A percentile compares a stretch with the other conserved stretches of the same genome.
Conservation (phyloP, 2,888 invertebrate genomes). For the Philereme transversata region DNA sequence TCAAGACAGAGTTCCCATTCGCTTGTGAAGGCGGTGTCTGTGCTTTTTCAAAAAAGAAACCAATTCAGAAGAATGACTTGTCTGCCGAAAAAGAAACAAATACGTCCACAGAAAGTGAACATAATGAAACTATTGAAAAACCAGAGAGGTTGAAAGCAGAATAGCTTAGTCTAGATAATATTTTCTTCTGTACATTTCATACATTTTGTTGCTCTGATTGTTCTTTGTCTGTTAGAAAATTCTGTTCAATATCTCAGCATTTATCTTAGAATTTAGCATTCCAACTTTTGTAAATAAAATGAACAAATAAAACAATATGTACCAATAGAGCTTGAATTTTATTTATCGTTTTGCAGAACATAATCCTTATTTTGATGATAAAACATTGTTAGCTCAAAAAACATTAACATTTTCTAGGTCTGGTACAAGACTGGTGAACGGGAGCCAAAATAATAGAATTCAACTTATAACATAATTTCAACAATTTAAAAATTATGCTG, state of each 20-base stretch:
- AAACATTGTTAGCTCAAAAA: conserved; percentile 16
- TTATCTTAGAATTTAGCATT: not conserved
- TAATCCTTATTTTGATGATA: conserved; percentile 6
- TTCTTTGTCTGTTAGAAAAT: not conserved
- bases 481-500: not conserved
- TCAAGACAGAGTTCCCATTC: conserved; percentile 84
- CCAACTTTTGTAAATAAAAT: not conserved
- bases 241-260: not conserved
- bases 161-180: conserved; percentile 1
- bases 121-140: conserved; percentile 9
- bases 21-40: conserved; percentile 85
- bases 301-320: conserved; percentile 30
- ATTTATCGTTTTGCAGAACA: conserved; percentile 24
- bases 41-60: conserved; percentile 57
- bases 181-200: no score
- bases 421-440: no score
- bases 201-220: no score
- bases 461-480: not conserved
- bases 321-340: conserved; percentile 23
- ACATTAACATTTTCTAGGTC: not conserved
- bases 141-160: conserved; percentile 33
- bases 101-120: conserved; percentile 24
- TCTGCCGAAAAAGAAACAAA: conserved; percentile 40
- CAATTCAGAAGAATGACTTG: conserved; percentile 41
- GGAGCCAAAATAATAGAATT: no score